Evolutionary conservation across 2,888 invertebrate species (phyloP), one percentile per base, ranked within the genome.

Genomic region (Mythimna pallens): DNA sequence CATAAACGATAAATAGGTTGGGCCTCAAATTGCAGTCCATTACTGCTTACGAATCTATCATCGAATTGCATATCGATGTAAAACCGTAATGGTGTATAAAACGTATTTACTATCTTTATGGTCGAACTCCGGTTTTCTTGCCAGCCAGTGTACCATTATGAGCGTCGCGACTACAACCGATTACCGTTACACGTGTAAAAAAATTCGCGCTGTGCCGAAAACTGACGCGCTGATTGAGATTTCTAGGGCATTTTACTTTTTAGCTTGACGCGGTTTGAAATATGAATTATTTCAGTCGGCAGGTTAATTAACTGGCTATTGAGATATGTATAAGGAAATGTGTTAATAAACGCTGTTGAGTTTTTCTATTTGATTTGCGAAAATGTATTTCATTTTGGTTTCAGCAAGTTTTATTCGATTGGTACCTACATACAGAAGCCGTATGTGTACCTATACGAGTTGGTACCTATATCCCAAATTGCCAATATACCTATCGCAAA

Each of bases 211-310:
- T 64, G 80, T 58, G 54, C 34, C 65, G 55, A 70, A 76, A 80
- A 78, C 80, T 8, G 66, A 72, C 72, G 63, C 71, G 54, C 64
- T 69, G 34, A 83, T 85, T 83, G 78, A 87, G 85, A 81, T 85
- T 83, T 80, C 74, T 86, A 64, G 85, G 87, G 73, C 79, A 70
- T 76, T 78, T 73, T 77, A 68, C 70, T 61, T 80, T 69, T 73
- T 63, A 77, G 10, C 66, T 55, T 59, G 77, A 61, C 54, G 50
- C 65, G 14, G 34, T 83, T 65, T 57, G 63, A 76, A 75, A 67
- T 66, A 69, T 68, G 65, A 64, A 78, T n/a, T 54, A 30, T 62
- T 55, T 20, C 20, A 64, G 58, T 25, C 30, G 47, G n/a, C 47
- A 52, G 7, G 36, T 63, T 58, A 81, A 74, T 75, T 75, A 69